phyloP scores from a whole-genome alignment of 2,888 invertebrate genomes.

The Caenorhabditis drosophilae region DNA sequence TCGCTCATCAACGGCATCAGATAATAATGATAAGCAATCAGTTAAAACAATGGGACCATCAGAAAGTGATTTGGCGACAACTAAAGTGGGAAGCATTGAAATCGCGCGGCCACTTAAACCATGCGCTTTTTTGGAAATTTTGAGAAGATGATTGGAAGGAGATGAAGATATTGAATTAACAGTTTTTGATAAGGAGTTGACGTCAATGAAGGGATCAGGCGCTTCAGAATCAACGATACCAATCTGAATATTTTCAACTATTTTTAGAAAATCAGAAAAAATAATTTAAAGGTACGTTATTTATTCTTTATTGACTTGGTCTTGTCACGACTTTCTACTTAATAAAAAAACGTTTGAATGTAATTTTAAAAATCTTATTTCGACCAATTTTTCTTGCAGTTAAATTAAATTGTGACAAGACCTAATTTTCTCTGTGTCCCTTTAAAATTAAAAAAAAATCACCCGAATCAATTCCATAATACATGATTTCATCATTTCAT shows the following conservation, averaged over 20 bases:
- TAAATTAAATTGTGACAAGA: no score
- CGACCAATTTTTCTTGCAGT: no score
- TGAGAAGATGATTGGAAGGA: conserved; percentile 70
- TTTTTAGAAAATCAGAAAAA: no score
- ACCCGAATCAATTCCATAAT: conserved; percentile 83
- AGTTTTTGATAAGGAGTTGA: not conserved
- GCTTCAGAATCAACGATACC: not conserved
- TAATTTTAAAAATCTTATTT: no score
- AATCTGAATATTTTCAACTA: conserved; percentile 4
- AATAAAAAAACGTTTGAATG: no score
- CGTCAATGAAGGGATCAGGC: not conserved
- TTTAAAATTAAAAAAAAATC: conserved; percentile 18
- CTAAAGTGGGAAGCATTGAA: conserved; percentile 86
- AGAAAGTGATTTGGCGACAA: conserved; percentile 69
- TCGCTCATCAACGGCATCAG: conserved; percentile 14
- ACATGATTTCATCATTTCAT: conserved; percentile 83
- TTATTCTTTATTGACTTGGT: no score
- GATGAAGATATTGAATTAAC: not conserved
- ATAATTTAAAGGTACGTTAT: no score
- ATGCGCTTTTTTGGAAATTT: conserved; percentile 54
- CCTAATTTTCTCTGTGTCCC: no score
- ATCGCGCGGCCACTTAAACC: conserved; percentile 85
- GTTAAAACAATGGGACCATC: not conserved
- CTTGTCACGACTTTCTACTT: no score
- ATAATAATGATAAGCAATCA: conserved; percentile 9